These are phyloP conservation scores for Holothuria glaberrima DNA, from an alignment of 35 echinoderm and acorn worm species.

Conservation along the genomic window DNA sequence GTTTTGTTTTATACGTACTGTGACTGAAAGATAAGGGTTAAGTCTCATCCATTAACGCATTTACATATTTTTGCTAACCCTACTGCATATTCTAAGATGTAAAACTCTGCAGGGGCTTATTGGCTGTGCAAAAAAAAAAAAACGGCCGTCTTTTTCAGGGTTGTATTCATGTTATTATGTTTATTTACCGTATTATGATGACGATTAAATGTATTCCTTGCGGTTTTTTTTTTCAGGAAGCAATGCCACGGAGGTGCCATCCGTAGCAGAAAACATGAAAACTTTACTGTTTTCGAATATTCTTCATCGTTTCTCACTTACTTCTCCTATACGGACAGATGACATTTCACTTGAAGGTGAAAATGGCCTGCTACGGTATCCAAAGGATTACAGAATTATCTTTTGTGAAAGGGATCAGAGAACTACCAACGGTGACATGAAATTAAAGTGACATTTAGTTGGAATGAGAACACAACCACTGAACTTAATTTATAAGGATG, in stretches of 20 bases:
- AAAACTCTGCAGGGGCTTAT: no score
- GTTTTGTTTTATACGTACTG: no score
- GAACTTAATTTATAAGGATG: no score
- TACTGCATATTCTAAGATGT: no score
- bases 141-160: no score
- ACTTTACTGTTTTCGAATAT: slow-evolving; percentile 4
- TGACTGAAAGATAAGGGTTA: no score
- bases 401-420: neutral
- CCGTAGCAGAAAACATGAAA: slow-evolving; percentile 11
- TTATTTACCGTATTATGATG: neutral
- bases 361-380: slow-evolving; percentile 11
- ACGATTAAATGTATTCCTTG: neutral
- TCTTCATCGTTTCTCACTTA: slow-evolving; percentile 11
- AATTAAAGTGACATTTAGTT: no score
- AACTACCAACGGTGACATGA: neutral
- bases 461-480: no score
- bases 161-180: neutral
- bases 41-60: no score
- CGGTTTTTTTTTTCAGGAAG: neutral
- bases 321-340: neutral
- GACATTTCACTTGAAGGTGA: neutral
- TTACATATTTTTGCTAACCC: no score
- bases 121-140: no score
- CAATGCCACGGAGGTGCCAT: neutral
- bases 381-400: slow-evolving; percentile 19